phyloP scores from a whole-genome alignment of 2,888 invertebrate species.

The Ptilodon capucinus region DNA sequence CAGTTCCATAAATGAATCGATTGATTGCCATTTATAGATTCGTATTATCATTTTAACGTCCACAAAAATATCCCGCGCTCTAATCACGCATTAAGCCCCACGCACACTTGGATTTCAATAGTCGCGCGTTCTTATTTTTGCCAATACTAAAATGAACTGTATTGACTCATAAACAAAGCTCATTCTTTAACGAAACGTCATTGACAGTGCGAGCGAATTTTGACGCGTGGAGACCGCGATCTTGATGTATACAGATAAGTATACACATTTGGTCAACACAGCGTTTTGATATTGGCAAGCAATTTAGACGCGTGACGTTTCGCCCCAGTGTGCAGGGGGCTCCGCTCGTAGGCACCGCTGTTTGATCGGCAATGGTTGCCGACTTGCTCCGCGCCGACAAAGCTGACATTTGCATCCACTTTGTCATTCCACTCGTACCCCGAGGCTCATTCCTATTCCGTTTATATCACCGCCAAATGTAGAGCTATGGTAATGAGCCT shows the following conservation, averaged over 20 bases:
- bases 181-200: too few species aligned
- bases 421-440: conserved; percentile 75
- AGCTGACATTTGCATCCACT: conserved; percentile 76
- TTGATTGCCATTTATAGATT: background rate
- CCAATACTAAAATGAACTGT: too few species aligned
- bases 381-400: conserved; percentile 58
- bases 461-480: conserved; percentile 58
- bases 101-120: too few species aligned
- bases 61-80: conserved; percentile 12
- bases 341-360: conserved; percentile 22
- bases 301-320: too few species aligned
- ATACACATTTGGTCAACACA: too few species aligned
- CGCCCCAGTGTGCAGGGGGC: too few species aligned
- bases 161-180: too few species aligned
- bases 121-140: too few species aligned
- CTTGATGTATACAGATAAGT: too few species aligned
- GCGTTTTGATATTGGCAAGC: too few species aligned
- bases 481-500: conserved; percentile 66
- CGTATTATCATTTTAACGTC: background rate
- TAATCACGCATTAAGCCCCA: conserved; percentile 17
- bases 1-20: background rate
- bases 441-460: conserved; percentile 71
- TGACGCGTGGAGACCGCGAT: too few species aligned
- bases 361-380: conserved; percentile 57
- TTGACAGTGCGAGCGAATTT: too few species aligned